Evolutionary conservation across 2,888 invertebrate genomes (phyloP).

Genomic region (Agriotes lineatus): DNA sequence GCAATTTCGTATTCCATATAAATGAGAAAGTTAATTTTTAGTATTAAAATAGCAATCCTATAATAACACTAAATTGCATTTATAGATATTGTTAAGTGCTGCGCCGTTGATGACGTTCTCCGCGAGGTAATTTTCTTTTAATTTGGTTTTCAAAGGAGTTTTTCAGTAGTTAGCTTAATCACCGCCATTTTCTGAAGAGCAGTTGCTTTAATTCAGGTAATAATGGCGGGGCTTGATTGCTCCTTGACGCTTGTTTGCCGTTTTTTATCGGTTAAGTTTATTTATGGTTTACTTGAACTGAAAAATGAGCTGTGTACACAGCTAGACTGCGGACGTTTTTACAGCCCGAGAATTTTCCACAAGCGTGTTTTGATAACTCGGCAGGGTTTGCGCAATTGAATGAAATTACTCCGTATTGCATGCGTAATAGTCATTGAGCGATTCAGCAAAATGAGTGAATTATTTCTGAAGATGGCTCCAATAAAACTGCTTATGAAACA

Average conservation of each 20-base stretch:
- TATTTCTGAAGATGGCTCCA: too few relatives aligned
- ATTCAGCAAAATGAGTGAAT: too few relatives aligned
- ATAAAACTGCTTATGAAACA: too few relatives aligned
- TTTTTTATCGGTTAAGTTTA: slow-evolving; percentile 15
- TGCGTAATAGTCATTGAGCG: too few relatives aligned
- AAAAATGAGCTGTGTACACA: not conserved
- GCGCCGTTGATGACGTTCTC: not conserved
- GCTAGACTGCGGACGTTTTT: too few relatives aligned
- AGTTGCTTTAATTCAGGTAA: slow-evolving; percentile 13
- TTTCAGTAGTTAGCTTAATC: slow-evolving; percentile 21
- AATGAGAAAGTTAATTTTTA: too few relatives aligned
- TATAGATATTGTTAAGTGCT: not conserved
- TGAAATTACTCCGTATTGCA: too few relatives aligned
- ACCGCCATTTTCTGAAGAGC: slow-evolving; percentile 9
- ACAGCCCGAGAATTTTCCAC: not conserved
- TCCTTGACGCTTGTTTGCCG: slow-evolving; percentile 3
- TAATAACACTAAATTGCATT: not conserved
- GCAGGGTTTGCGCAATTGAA: too few relatives aligned
- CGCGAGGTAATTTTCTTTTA: not conserved
- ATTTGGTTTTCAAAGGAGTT: not conserved
- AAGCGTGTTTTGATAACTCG: too few relatives aligned
- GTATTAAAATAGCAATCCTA: too few relatives aligned
- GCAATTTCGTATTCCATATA: too few relatives aligned
- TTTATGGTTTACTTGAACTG: not conserved
- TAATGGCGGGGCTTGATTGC: slow-evolving; percentile 11